These are phyloP conservation scores for Staurois parvus DNA, from an alignment of 2,797 vertebrate species.

Conservation along the genomic window DNA sequence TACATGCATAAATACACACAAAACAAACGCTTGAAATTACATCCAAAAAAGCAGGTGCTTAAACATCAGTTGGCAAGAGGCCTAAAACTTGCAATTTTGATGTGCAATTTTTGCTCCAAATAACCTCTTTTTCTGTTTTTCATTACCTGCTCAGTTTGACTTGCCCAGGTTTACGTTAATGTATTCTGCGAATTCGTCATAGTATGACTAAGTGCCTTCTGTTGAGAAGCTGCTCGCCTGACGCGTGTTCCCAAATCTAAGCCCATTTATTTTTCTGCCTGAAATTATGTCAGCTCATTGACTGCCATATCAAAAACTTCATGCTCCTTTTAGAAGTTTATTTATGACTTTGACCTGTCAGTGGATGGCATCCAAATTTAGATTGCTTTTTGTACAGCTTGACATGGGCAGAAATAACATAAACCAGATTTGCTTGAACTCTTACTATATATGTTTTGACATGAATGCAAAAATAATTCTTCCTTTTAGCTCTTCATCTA, in stretches of 20 bases:
- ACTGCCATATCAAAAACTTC: constrained; percentile 16
- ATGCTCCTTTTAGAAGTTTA: constrained; percentile 21
- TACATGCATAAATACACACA: too few species aligned
- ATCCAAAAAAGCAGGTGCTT: too few species aligned
- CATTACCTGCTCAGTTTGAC: neutral
- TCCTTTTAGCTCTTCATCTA: neutral
- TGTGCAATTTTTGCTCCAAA: too few species aligned
- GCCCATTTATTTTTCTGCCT: constrained; percentile 21
- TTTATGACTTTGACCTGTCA: constrained; percentile 47
- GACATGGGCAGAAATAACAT: constrained; percentile 10
- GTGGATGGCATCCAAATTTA: constrained; percentile 17
- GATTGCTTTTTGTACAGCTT: constrained; percentile 1
- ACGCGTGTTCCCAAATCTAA: constrained; percentile 7
- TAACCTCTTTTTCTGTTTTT: neutral
- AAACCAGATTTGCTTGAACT: constrained; percentile 7
- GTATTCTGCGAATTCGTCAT: neutral
- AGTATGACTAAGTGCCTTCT: neutral
- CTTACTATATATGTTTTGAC: neutral
- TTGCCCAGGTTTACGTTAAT: neutral
- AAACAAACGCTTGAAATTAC: too few species aligned
- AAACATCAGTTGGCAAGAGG: too few species aligned
- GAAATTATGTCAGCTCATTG: constrained; percentile 6
- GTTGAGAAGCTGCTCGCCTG: neutral
- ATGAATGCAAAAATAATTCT: neutral
- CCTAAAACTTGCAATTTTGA: too few species aligned